Evolutionary conservation across 1,140 invertebrate species (phyloP).

Genomic region (Liolophura sinensis): DNA sequence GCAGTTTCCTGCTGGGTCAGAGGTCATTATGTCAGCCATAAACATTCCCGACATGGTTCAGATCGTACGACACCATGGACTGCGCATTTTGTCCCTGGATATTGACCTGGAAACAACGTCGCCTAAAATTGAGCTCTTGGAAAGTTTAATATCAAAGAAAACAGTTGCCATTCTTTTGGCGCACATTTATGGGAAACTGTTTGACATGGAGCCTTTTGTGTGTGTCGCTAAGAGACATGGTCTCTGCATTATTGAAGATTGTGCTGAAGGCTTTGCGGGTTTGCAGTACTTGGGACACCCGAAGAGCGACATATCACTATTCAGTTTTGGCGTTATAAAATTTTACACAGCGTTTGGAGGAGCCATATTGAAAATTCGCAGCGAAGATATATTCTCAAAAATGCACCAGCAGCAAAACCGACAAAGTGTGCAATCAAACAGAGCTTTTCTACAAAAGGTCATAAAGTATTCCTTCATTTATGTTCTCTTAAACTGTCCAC

Average conservation of each 20-base stretch:
- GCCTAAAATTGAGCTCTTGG: slow-evolving; percentile 48
- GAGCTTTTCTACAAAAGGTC: slow-evolving; percentile 50
- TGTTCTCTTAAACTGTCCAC: slow-evolving; percentile 40
- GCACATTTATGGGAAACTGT: slow-evolving; percentile 54
- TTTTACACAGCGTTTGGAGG: slow-evolving; percentile 56
- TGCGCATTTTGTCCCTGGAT: slow-evolving; percentile 52
- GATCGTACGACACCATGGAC: slow-evolving; percentile 49
- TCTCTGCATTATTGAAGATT: slow-evolving; percentile 55
- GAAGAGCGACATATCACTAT: slow-evolving; percentile 47
- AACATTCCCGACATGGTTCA: slow-evolving; percentile 57
- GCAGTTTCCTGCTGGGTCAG: slow-evolving; percentile 52
- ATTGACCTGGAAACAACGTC: slow-evolving; percentile 50
- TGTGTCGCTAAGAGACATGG: slow-evolving; percentile 40
- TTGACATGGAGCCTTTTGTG: slow-evolving; percentile 49
- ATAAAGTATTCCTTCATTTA: slow-evolving; percentile 48
- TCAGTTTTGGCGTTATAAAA: slow-evolving; percentile 60
- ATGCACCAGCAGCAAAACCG: slow-evolving; percentile 38
- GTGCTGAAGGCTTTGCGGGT: slow-evolving; percentile 57
- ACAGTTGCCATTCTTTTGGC: slow-evolving; percentile 55
- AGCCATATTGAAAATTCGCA: slow-evolving; percentile 51
- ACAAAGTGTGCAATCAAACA: slow-evolving; percentile 40
- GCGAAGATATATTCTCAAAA: slow-evolving; percentile 35
- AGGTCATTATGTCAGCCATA: slow-evolving; percentile 58
- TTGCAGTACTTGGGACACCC: slow-evolving; percentile 53
- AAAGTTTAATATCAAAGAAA: slow-evolving; percentile 44